Base-by-base conservation (phyloP, 1,140 invertebrate species). In the Bradysia coprophila region DNA sequence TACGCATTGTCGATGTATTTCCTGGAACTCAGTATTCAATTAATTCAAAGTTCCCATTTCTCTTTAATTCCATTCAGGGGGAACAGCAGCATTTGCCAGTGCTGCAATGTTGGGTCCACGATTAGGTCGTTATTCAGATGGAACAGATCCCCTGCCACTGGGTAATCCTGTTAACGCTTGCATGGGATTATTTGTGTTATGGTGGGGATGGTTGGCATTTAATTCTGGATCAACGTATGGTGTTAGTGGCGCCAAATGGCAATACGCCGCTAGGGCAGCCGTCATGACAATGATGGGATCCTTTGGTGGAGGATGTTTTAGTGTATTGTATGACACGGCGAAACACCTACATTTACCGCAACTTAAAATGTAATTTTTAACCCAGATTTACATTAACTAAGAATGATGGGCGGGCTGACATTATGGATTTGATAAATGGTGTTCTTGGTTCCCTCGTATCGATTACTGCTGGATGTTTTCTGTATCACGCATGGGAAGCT, bases 121-220 rank as follows among this genome's bases (percentile, higher is more conserved):
- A 19, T 53, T 86, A n/a, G 86, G 88, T 0, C 64, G 91, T 21
- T 94, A 91, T 53, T 78, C 84, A 18, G 67, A 78, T 36, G 83
- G 83, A 1, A 68, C 68, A 4, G 73, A 71, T 9, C 73, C 85
- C 0, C 52, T 88, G 18, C 83, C 86, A 0, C 66, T 92, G 47
- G 89, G 88, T 1, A 83, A 79, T 53, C 87, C 90, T 0, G 87
- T 90, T 1, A 93, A 91, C 53, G 84, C 87, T 6, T 76, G 90
- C 21, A 77, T 94, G 69, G 91, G 90, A 0, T 71, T 90, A 1
- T 93, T 93, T 54, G 89, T 94, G 21, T 63, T 94, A 4, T 95
- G 90, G 89, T 93, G 87, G 57, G 88, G 87, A 0, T 93, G 89
- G 88, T 62, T 92, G 31, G 88, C 86, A 2, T 94, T 93, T 52